Conservation (phyloP, 2,113 vertebrate genomes). For the Microcebus murinus region DNA sequence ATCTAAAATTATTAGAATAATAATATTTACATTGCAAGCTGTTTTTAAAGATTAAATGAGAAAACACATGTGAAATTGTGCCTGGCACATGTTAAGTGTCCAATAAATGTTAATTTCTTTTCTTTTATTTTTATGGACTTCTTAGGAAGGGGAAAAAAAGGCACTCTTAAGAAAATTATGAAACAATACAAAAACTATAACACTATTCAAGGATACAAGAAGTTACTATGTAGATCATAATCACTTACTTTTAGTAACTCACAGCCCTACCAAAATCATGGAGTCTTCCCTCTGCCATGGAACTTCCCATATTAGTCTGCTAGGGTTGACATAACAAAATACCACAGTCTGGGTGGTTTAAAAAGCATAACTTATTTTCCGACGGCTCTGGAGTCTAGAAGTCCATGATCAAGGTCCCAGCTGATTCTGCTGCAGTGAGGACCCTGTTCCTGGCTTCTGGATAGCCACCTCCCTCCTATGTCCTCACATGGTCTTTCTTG, state of each 20-base stretch:
- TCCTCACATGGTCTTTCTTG: neutral
- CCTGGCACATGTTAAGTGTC: slow-evolving; percentile 47
- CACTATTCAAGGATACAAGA: neutral
- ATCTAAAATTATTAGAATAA: slow-evolving; percentile 59
- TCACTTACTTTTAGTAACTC: neutral
- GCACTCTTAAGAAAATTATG: slow-evolving; percentile 20
- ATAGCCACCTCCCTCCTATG: neutral
- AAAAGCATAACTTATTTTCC: neutral
- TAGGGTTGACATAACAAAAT: neutral
- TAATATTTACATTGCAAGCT: slow-evolving; percentile 62
- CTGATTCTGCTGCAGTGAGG: neutral
- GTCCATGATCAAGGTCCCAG: neutral
- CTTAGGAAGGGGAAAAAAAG: neutral
- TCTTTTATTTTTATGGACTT: slow-evolving; percentile 3
- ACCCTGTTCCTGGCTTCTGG: neutral
- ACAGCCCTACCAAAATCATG: neutral
- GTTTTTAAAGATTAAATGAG: slow-evolving; percentile 54
- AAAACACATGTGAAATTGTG: slow-evolving; percentile 60
- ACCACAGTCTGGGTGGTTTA: neutral
- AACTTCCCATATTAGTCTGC: neutral
- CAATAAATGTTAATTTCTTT: slow-evolving; percentile 51
- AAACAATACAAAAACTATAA: slow-evolving; percentile 19
- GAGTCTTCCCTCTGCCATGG: neutral
- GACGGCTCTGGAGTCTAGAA: neutral
- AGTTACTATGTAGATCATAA: neutral